A percentile compares a stretch with the other conserved stretches of the same genome.
phyloP scores from a whole-genome alignment of 2,888 invertebrate species.

The Operophtera brumata region DNA sequence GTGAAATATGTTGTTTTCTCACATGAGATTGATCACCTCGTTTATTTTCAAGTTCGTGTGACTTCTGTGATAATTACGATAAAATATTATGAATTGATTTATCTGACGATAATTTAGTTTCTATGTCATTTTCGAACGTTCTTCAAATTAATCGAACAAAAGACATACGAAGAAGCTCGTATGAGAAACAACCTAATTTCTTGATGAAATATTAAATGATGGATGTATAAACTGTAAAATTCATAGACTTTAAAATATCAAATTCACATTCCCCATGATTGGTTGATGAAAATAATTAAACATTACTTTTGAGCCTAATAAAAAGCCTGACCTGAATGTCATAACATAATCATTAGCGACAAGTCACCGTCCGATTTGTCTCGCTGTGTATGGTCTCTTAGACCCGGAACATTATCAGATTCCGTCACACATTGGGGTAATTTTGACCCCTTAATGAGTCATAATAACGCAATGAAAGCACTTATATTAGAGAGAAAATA shows the following conservation, averaged over 20 bases:
- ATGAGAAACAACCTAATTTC: no score
- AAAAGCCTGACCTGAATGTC: conserved; percentile 4
- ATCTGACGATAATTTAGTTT: conserved; percentile 16
- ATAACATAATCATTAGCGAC: conserved; percentile 33
- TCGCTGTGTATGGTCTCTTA: conserved; percentile 54
- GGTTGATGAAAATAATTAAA: no score
- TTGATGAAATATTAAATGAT: no score
- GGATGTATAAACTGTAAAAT: no score
- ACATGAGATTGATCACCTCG: conserved; percentile 49
- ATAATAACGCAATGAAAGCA: conserved; percentile 63
- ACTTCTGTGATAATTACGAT: conserved; percentile 33
- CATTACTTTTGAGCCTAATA: not conserved
- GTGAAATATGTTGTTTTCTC: conserved; percentile 50
- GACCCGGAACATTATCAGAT: conserved; percentile 68
- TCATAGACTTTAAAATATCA: no score
- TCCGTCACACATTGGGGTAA: conserved; percentile 72
- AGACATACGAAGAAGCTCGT: no score
- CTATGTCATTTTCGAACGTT: not conserved
- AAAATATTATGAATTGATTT: conserved; percentile 32
- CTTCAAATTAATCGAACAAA: no score
- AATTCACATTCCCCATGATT: no score
- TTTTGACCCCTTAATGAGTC: conserved; percentile 69
- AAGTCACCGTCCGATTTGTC: conserved; percentile 46
- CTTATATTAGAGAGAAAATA: conserved; percentile 9
- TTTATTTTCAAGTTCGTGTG: conserved; percentile 31